A percentile compares a stretch with the other conserved stretches of the same genome.
Evolutionary conservation across 2,797 vertebrate species (phyloP).

Genomic region (Xiphorhynchus erythropygius): DNA sequence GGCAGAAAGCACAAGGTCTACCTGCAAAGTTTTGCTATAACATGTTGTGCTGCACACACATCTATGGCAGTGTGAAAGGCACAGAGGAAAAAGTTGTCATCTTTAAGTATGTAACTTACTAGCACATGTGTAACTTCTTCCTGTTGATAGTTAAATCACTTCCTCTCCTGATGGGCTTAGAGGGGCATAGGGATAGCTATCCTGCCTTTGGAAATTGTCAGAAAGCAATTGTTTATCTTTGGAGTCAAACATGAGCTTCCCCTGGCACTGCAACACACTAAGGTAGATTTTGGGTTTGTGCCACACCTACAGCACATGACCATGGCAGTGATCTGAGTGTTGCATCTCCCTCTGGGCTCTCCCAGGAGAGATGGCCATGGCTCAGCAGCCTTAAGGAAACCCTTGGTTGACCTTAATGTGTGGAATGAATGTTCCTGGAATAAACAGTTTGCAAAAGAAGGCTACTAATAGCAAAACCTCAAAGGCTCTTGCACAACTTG

Average conservation of each 20-base stretch:
- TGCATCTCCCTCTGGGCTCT: rapidly evolving
- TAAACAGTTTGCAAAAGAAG: constrained; percentile 35
- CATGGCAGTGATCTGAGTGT: background rate
- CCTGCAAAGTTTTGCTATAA: background rate
- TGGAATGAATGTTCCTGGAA: background rate
- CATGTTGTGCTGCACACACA: background rate
- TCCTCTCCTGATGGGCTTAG: background rate
- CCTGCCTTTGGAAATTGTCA: background rate
- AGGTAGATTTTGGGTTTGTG: background rate
- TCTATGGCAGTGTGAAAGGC: rapidly evolving
- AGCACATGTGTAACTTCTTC: background rate
- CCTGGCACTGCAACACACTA: background rate
- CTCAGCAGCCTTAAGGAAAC: background rate
- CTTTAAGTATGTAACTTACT: background rate
- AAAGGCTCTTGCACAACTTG: constrained; percentile 24
- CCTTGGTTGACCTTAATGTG: background rate
- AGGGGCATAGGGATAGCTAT: background rate
- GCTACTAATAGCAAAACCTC: background rate
- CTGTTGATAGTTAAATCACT: background rate
- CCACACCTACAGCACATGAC: background rate
- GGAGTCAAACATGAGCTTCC: background rate
- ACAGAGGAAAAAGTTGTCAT: background rate
- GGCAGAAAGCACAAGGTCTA: background rate
- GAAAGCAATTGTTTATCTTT: background rate
- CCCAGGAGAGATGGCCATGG: background rate